Evolutionary conservation across 1,140 invertebrate genomes (phyloP), one percentile per base, ranked within the genome.

Genomic region (Drosophila tsacasi): DNA sequence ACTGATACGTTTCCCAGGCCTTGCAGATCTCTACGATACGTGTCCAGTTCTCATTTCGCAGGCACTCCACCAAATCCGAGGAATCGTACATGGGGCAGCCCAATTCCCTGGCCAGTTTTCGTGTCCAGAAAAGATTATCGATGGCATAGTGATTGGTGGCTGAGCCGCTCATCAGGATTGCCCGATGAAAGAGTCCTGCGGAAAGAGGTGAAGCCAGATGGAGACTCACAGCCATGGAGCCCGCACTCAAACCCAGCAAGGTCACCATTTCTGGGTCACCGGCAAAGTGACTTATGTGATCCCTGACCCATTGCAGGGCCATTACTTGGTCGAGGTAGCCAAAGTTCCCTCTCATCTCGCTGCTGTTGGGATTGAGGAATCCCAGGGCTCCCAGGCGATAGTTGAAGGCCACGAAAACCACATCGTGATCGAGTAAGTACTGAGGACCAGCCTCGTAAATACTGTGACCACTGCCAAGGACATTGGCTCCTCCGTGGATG

Each of bases 401-500:
- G 81, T 96, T 96, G 10, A 96, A 92, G 0, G 95, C 94, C 1
- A 96, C 96, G 0, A 96, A 83, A 2, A 96, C 94, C 2, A 97
- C 94, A 67, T 96, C 94, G 27, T 95, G 94, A 30, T 94, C 94
- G 3, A 95, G 92, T 9, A 96, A 91, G 71, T 95, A 95, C 74
- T 95, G 94, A 0, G 94, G 94, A 9, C 95, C 95, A 49, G 94
- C 94, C 7, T 93, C 62, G 42, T 82, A 90, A 4, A 84, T 44
- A 2, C 93, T 91, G 62, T 92, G 94, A 2, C 94, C 94, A 10
- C 94, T 95, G 5, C 95, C 95, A 44, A 85, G 83, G 17, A 93
- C 92, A 76, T 96, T 96, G 9, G 94, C 95, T 5, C 96, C 96
- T 2, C 96, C 96, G 80, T 97, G 96, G 30, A 97, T 94, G 85